Evolutionary conservation across 2,888 invertebrate genomes (phyloP), one percentile per base, ranked within the genome.

Genomic region (Salticus scenicus): DNA sequence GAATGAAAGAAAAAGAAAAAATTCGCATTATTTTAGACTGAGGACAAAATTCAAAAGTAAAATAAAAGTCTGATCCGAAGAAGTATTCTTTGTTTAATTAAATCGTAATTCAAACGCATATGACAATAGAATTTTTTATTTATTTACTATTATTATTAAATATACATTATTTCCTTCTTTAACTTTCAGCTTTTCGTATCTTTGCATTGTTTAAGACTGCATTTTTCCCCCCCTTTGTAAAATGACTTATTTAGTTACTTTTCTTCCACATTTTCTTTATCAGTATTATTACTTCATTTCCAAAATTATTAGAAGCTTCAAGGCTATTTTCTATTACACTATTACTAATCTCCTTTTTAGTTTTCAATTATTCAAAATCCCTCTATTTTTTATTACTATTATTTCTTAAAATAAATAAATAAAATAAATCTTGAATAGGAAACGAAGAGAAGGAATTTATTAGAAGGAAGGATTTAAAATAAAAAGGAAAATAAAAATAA

Each of bases 361-460:
- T 81, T 83, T 76, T 76, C 83, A 77, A 77, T 83, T 77, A 83
- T 83, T 83, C 72, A 67, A 83, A 83, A 77, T 75, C 70, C 75
- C 63, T 75, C 74, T 24, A 37, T 37, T n/a, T n/a, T n/a, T n/a
- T n/a, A n/a, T n/a, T n/a, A n/a, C n/a, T n/a, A 30, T 47, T 66
- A 69, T 31, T 67, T 41, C 17, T 28, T 8, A 1, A n/a, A 67
- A 67, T 20, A 67, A 67, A 67, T 2, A 30, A 30, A 17, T n/a
- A n/a, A 64, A 0, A 27, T 30, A 57, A 57, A 24, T 57, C 24
- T 57, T 24, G 24, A 57, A 24, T 24, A 24, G 57, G 24, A 57
- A 24, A 24, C 20, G 57, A 12, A 57, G 24, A 57, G 57, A 57
- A 57, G 24, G 20, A 24, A 57, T 57, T 57, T 66, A 30, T 33